phyloP scores from a whole-genome alignment of 2,113 vertebrate species.

The Xiphophorus couchianus region DNA sequence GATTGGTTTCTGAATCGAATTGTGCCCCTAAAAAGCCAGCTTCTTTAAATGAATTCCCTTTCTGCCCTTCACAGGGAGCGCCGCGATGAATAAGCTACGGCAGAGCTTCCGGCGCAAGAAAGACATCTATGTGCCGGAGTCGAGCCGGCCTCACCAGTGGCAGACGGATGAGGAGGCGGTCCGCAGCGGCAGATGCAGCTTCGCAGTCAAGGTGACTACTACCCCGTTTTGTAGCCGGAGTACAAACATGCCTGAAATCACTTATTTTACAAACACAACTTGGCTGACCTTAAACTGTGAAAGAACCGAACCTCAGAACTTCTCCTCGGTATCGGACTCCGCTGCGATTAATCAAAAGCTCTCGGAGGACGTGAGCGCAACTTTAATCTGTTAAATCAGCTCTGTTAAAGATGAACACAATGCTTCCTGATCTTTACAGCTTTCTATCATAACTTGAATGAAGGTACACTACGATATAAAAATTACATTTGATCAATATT shows the following conservation, averaged over 20 bases:
- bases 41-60: slow-evolving; percentile 1
- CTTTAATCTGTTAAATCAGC: slow-evolving; percentile 46
- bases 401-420: neutral
- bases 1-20: too few relatives aligned
- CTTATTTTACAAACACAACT: neutral
- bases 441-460: neutral
- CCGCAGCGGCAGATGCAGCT: slow-evolving; percentile 96
- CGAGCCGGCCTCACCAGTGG: slow-evolving; percentile 98
- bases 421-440: neutral
- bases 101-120: slow-evolving; percentile 99
- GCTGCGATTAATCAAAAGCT: slow-evolving; percentile 60
- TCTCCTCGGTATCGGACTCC: slow-evolving; percentile 13
- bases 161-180: slow-evolving; percentile 99
- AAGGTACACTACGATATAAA: neutral
- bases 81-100: slow-evolving; percentile 98
- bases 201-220: slow-evolving; percentile 93
- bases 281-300: slow-evolving; percentile 8
- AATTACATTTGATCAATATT: neutral
- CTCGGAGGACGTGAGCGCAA: slow-evolving; percentile 34
- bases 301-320: slow-evolving; percentile 19
- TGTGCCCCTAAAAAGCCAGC: too few relatives aligned
- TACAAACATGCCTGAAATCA: slow-evolving; percentile 18
- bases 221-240: neutral
- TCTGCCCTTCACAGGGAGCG: slow-evolving; percentile 74
- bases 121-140: slow-evolving; percentile 97